Evolutionary conservation across 2,888 invertebrate species (phyloP), one percentile per base, ranked within the genome.

Genomic region (Argyresthia albistria): DNA sequence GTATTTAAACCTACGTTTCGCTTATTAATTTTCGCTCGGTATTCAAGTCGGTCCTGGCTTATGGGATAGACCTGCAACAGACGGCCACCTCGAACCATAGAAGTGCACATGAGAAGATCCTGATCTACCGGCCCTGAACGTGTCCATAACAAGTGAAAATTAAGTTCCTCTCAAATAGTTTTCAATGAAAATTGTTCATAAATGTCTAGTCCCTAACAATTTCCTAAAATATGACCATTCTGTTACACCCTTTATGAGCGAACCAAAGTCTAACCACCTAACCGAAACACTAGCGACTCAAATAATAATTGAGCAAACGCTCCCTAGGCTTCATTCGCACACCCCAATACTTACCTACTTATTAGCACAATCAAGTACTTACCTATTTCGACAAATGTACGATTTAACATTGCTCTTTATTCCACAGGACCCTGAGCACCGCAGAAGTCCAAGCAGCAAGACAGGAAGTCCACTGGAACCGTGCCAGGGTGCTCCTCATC

Each of bases 391-490:
- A 6, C 12, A 15, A 45, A 14, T 45, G 15, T 43, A 43, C n/a
- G n/a, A n/a, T n/a, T 43, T 16, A 39, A 11, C 8, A 35, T 36
- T 16, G 12, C 54, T 51, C 8, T n/a, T n/a, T 35, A 14, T 46
- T 51, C 74, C 70, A 7, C 76, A 81, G 82, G 54, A 66, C 76
- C 1, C 64, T 90, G n/a, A 80, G 80, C 8, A 60, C 75, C 36
- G 89, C 89, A 54, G 90, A 90, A 63, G 76, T 90, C 0, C 57
- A 80, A 25, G 68, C 72, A n/a, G 75, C 72, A 11, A 69, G 70
- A 0, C 66, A 80, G 54, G 80, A 89, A 58, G 70, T 77, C 0
- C 77, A 81, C 60, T 90, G 90, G 91, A 76, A 82, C 0, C 74
- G 80, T 0, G 61, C 83, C 1, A 78, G 89, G 0, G 74, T 80